Evolutionary conservation across 2,888 invertebrate genomes (phyloP).

Genomic region (Hydraecia micacea): DNA sequence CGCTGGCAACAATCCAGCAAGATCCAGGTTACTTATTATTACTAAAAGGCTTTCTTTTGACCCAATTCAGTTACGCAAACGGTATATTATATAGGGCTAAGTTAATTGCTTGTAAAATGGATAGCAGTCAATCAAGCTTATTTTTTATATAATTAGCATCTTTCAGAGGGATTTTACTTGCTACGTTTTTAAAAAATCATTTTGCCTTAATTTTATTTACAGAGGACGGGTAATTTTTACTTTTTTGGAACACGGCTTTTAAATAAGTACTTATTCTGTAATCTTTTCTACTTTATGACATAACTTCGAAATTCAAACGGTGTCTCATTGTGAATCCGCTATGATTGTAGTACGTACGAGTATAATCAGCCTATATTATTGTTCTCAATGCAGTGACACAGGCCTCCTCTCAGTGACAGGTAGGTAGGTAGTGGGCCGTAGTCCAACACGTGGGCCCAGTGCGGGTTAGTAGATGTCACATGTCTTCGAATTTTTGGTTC

Average conservation of each 20-base stretch:
- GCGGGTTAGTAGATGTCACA: too few species aligned
- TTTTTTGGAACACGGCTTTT: neutral
- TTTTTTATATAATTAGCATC: conserved; percentile 51
- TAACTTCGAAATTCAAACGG: conserved; percentile 14
- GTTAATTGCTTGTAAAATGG: conserved; percentile 39
- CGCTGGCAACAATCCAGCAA: conserved; percentile 55
- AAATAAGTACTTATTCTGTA: neutral
- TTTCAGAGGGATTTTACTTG: conserved; percentile 29
- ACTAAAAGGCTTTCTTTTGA: conserved; percentile 56
- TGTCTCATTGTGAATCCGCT: neutral
- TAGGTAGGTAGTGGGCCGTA: too few species aligned
- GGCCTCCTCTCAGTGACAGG: too few species aligned
- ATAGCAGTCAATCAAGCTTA: conserved; percentile 42
- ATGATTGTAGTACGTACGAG: neutral
- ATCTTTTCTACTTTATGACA: neutral
- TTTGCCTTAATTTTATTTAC: conserved; percentile 16
- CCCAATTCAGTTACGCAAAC: conserved; percentile 51
- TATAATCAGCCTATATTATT: too few species aligned
- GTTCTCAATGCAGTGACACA: too few species aligned
- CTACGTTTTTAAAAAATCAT: conserved; percentile 5
- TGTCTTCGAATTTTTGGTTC: neutral
- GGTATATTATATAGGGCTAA: conserved; percentile 23
- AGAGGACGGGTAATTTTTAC: neutral
- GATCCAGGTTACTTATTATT: conserved; percentile 11
- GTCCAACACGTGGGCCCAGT: too few species aligned